These are phyloP conservation scores for Drosophila ohnishii DNA, from an alignment of 1,140 invertebrate genomes.

Conservation along the genomic window DNA sequence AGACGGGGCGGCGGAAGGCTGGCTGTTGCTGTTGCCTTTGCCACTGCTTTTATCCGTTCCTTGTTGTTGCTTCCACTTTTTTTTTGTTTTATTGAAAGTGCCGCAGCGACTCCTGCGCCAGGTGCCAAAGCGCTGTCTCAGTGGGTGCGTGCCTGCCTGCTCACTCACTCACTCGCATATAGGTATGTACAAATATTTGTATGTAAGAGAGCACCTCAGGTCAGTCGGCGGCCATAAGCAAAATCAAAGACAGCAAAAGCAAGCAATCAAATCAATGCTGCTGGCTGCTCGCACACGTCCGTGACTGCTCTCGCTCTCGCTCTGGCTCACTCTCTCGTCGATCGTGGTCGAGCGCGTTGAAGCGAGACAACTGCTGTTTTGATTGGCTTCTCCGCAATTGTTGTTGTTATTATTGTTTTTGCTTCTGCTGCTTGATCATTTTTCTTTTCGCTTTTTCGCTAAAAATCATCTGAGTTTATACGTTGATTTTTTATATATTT, in stretches of 20 bases:
- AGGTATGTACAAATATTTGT: slow-evolving; percentile 24
- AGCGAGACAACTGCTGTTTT: slow-evolving; percentile 80
- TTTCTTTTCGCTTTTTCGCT: slow-evolving; percentile 76
- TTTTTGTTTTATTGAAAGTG: slow-evolving; percentile 58
- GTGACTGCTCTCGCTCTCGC: slow-evolving; percentile 64
- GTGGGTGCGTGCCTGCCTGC: slow-evolving; percentile 21
- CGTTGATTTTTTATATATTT: slow-evolving; percentile 76
- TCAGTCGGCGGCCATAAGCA: slow-evolving; percentile 66
- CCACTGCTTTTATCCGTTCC: slow-evolving; percentile 26
- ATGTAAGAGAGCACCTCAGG: slow-evolving; percentile 65
- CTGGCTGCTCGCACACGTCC: slow-evolving; percentile 66
- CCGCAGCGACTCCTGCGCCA: slow-evolving; percentile 67
- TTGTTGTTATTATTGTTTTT: slow-evolving; percentile 52
- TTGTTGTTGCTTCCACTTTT: slow-evolving; percentile 28
- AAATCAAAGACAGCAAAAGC: slow-evolving; percentile 71
- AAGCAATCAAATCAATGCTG: slow-evolving; percentile 75
- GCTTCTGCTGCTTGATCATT: slow-evolving; percentile 67
- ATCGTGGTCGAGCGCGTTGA: slow-evolving; percentile 54
- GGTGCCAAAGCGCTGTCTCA: slow-evolving; percentile 58
- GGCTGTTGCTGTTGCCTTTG: slow-evolving; percentile 22
- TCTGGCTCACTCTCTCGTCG: slow-evolving; percentile 43
- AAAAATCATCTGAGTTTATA: slow-evolving; percentile 81
- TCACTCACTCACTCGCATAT: slow-evolving; percentile 13
- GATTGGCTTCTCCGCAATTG: slow-evolving; percentile 65
- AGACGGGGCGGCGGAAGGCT: slow-evolving; percentile 12